These are phyloP conservation scores for Papilio gigon DNA, from an alignment of 2,888 invertebrate species.

Conservation along the genomic window DNA sequence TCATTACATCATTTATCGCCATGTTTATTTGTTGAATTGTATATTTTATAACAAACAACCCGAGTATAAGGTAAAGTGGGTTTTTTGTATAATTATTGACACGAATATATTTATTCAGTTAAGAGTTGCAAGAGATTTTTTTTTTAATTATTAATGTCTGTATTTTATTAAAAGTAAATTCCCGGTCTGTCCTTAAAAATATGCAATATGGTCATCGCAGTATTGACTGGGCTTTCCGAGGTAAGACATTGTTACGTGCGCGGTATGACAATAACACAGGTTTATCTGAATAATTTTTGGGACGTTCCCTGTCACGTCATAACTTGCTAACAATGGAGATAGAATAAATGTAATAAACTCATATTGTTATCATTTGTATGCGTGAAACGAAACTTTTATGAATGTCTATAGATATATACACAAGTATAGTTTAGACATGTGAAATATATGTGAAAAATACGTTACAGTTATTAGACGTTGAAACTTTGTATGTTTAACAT, in stretches of 20 bases:
- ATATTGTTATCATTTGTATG: constrained; percentile 32
- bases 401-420: constrained; percentile 11
- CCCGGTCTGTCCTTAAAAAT: background rate
- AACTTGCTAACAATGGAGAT: constrained; percentile 37
- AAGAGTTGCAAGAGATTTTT: background rate
- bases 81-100: constrained; percentile 14
- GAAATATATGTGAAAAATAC: background rate
- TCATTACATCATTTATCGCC: constrained; percentile 5
- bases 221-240: constrained; percentile 38
- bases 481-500: too few species aligned
- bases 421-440: background rate
- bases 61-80: constrained; percentile 1
- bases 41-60: background rate
- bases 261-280: constrained; percentile 33
- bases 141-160: background rate
- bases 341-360: constrained; percentile 32
- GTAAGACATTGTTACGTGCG: constrained; percentile 39
- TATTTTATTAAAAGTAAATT: background rate
- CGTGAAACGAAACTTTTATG: constrained; percentile 17
- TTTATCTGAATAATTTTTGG: constrained; percentile 40
- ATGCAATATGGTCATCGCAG: constrained; percentile 13
- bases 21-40: constrained; percentile 4
- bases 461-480: too few species aligned
- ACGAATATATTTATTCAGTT: background rate
- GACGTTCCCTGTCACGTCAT: constrained; percentile 34